phyloP scores from a whole-genome alignment of 2,888 invertebrate genomes.

The Athetis lepigone region DNA sequence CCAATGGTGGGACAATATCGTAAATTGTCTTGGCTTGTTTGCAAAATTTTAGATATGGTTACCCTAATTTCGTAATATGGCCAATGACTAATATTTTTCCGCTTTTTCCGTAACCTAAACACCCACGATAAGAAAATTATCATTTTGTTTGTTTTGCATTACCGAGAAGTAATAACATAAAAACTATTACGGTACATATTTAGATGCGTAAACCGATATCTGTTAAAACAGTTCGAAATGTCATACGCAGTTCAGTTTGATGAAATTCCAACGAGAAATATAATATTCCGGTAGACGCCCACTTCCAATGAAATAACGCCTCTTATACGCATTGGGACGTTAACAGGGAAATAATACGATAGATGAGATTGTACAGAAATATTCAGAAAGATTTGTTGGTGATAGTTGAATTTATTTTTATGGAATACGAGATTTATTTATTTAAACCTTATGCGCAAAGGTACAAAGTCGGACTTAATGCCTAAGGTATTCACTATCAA shows the following conservation, averaged over 20 bases:
- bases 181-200: slow-evolving; percentile 8
- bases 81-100: slow-evolving; percentile 1
- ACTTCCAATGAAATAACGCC: slow-evolving; percentile 51
- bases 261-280: slow-evolving; percentile 42
- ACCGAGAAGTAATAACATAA: slow-evolving; percentile 34
- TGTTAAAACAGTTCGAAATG: slow-evolving; percentile 17
- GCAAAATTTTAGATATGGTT: no score
- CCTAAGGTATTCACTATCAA: no score
- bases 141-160: slow-evolving; percentile 18
- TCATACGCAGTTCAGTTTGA: slow-evolving; percentile 44
- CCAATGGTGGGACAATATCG: no score
- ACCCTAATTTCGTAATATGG: no score
- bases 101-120: slow-evolving; percentile 26
- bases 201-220: slow-evolving; percentile 45
- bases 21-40: no score
- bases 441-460: no score
- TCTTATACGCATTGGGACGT: slow-evolving; percentile 48
- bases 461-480: no score
- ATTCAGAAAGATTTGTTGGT: background rate
- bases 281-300: slow-evolving; percentile 53
- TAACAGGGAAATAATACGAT: slow-evolving; percentile 16
- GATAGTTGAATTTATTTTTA: background rate
- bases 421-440: background rate
- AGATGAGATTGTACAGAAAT: slow-evolving; percentile 2
- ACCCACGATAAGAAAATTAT: slow-evolving; percentile 22